Conservation (phyloP, 2,888 invertebrate species). For the Meliscaeva auricollis region DNA sequence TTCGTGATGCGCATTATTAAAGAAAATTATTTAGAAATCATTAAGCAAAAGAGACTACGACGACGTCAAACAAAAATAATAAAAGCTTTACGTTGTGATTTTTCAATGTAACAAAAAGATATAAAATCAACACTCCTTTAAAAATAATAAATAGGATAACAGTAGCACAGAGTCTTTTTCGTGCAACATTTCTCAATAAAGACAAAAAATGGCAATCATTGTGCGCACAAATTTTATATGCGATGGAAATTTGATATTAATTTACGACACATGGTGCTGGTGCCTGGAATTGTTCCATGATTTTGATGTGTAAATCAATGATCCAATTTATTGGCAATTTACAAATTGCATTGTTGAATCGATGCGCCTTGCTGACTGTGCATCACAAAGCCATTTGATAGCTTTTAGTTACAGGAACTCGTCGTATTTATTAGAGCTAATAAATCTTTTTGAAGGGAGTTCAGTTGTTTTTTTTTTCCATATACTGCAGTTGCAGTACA, state of each 20-base stretch:
- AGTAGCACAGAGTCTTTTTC: not conserved
- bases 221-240: not conserved
- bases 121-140: not conserved
- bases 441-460: not conserved
- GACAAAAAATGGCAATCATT: not conserved
- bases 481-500: no score
- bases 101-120: not conserved
- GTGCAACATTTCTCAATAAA: not conserved
- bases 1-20: no score
- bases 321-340: constrained; percentile 9
- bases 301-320: constrained; percentile 1
- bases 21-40: no score
- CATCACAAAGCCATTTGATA: not conserved
- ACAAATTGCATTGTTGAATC: not conserved
- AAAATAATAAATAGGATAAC: not conserved
- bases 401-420: not conserved
- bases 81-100: not conserved
- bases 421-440: not conserved
- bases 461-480: no score
- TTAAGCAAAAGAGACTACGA: not conserved
- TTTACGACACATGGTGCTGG: not conserved
- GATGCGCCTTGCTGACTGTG: not conserved
- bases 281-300: not conserved
- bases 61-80: not conserved
- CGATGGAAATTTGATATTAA: constrained; percentile 16